Conservation (phyloP, 2,888 invertebrate genomes). For the Papilio protenor region DNA sequence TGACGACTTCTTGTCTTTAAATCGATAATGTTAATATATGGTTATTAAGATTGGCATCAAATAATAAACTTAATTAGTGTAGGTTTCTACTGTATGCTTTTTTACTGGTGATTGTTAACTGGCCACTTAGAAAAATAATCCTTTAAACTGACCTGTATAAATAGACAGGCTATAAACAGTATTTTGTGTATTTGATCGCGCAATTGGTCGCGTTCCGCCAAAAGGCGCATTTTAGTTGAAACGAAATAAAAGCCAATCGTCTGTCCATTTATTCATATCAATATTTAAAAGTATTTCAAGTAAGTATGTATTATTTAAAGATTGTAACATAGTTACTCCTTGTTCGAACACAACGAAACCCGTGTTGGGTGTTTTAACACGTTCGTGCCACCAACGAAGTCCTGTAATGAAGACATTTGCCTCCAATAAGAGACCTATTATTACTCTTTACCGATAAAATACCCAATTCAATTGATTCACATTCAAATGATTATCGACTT, state of each 20-base stretch:
- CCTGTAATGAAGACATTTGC: conserved; percentile 74
- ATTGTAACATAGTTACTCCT: conserved; percentile 20
- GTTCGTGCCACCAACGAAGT: conserved; percentile 70
- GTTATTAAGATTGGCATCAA: too few relatives aligned
- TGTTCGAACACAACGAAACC: not conserved
- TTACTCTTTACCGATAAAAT: conserved; percentile 61
- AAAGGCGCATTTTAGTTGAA: too few relatives aligned
- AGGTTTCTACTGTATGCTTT: not conserved
- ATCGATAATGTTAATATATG: too few relatives aligned
- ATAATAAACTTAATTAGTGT: not conserved
- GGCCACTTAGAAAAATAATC: too few relatives aligned
- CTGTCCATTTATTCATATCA: too few relatives aligned
- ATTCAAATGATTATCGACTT: conserved; percentile 46
- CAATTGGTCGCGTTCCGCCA: too few relatives aligned
- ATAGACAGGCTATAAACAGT: too few relatives aligned
- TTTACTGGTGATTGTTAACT: too few relatives aligned
- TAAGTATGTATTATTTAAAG: not conserved
- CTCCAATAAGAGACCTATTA: conserved; percentile 65
- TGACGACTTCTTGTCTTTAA: too few relatives aligned
- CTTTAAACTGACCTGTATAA: too few relatives aligned
- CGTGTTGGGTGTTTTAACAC: conserved; percentile 45
- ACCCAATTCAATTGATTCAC: conserved; percentile 46
- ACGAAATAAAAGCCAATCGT: too few relatives aligned
- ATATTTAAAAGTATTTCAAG: not conserved
- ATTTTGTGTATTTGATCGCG: too few relatives aligned